Percentiles rank a stretch among this genome's conserved stretches.
These are phyloP conservation scores for Actinia equina DNA, from an alignment of 64 coral and sea anemone species.

Conservation along the genomic window DNA sequence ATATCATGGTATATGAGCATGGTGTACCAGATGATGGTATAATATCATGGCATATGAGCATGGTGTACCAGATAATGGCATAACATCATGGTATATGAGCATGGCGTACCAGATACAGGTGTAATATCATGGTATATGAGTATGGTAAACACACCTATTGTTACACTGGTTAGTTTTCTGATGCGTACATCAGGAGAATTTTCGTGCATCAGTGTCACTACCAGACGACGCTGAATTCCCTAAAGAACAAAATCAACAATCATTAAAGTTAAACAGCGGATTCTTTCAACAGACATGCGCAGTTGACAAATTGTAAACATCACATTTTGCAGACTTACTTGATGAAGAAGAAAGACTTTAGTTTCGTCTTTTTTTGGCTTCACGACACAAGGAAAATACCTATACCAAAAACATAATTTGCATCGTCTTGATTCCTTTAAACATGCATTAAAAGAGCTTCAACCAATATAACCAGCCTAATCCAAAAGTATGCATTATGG, in stretches of 20 bases:
- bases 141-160: constrained; percentile 35
- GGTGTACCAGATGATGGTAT: too few relatives aligned
- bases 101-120: too few relatives aligned
- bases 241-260: constrained; percentile 1
- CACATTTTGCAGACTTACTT: constrained; percentile 39
- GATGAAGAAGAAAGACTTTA: constrained; percentile 83
- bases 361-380: constrained; percentile 55
- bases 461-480: too few relatives aligned
- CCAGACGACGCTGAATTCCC: constrained; percentile 93
- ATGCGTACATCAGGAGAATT: constrained; percentile 88
- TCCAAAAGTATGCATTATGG: not conserved
- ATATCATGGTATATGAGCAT: too few relatives aligned
- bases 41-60: too few relatives aligned
- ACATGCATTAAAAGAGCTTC: too few relatives aligned
- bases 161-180: constrained; percentile 48
- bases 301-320: not conserved
- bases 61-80: too few relatives aligned
- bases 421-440: too few relatives aligned
- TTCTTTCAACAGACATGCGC: not conserved
- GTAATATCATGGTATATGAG: too few relatives aligned
- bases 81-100: too few relatives aligned
- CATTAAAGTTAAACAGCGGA: not conserved
- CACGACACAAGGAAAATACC: constrained; percentile 92
- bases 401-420: constrained; percentile 9
- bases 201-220: constrained; percentile 94